Base-by-base conservation (phyloP, 2,113 vertebrate species). In the Garra rufa region DNA sequence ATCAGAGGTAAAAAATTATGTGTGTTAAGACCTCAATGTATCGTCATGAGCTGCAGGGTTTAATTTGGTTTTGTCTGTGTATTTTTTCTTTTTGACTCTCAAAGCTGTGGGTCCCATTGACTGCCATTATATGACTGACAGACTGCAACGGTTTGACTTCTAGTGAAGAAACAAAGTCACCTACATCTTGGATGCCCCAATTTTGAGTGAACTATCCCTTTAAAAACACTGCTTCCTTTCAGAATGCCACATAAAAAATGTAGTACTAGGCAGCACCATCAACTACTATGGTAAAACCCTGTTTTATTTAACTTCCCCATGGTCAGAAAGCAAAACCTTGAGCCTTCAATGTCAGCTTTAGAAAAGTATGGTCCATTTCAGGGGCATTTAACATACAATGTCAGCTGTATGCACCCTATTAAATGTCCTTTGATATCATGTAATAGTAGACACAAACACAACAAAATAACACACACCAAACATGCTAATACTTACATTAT, bases 401-500 rank as follows among this genome's bases (percentile, higher is more conserved):
- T 77, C 19, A 57, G 28, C 76, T 77, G 3, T 15, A 77, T 41
- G 9, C 21, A 43, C 21, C 34, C 6, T 59, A 2, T 6, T 17
- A 15, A 2, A 41, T 8, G 5, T 76, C 48, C 48, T n/a, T 30
- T 34, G 4, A 19, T 38, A 34, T 3, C 26, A 30, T 34, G 19
- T 13, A 28, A 75, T 8, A 75, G 44, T 75, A 34, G 3, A 80
- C 6, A 7, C 21, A 9, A 55, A 44, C 8, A 67, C 3, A 19
- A 38, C 10, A 43, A n/a, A 6, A 30, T 9, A 57, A 6, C 13
- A 55, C n/a, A 73, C 8, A 11, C 82, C 3, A 48, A 59, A 59
- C 28, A 78, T 6, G 24, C 3, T 11, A 8, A 46, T 75, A 88
- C 81, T 81, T 50, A 85, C 87, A 34, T 28, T 52, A 43, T 44